Evolutionary conservation across 2,888 invertebrate species (phyloP).

Genomic region (Blastobasis adustella): DNA sequence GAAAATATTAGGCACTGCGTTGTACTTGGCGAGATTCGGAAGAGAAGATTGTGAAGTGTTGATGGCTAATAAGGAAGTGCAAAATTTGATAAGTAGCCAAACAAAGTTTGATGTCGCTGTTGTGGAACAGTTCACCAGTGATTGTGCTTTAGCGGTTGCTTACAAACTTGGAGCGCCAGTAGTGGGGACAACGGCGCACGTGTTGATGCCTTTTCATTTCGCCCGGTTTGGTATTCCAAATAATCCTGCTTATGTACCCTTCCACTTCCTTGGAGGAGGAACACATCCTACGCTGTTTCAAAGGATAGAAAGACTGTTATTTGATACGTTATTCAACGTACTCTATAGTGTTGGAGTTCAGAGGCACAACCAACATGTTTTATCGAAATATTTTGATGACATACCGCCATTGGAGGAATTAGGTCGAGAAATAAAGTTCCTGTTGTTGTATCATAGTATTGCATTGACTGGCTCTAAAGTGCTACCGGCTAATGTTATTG

Average conservation of each 20-base stretch:
- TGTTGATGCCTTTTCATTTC: constrained; percentile 77
- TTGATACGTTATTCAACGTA: constrained; percentile 40
- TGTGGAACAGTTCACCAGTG: constrained; percentile 81
- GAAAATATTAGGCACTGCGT: background rate
- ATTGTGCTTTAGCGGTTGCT: constrained; percentile 80
- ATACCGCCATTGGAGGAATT: constrained; percentile 72
- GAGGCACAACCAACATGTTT: constrained; percentile 39
- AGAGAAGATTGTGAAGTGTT: constrained; percentile 45
- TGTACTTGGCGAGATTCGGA: constrained; percentile 28
- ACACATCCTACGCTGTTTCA: constrained; percentile 49
- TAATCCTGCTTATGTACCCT: constrained; percentile 74
- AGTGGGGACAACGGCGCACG: constrained; percentile 73
- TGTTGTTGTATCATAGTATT: constrained; percentile 77
- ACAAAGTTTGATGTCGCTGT: constrained; percentile 79
- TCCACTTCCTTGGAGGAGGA: constrained; percentile 64
- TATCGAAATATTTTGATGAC: constrained; percentile 58
- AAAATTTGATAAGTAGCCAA: constrained; percentile 46
- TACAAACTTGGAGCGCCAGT: constrained; percentile 78
- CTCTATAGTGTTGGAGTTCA: constrained; percentile 36
- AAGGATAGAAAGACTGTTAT: constrained; percentile 47
- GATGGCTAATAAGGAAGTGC: constrained; percentile 46
- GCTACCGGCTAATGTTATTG: constrained; percentile 73
- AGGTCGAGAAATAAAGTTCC: constrained; percentile 67
- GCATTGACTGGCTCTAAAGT: constrained; percentile 75
- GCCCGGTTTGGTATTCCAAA: constrained; percentile 73